These are phyloP conservation scores for Triplophysa tibetana DNA, from an alignment of 2,113 vertebrate genomes.

Conservation along the genomic window DNA sequence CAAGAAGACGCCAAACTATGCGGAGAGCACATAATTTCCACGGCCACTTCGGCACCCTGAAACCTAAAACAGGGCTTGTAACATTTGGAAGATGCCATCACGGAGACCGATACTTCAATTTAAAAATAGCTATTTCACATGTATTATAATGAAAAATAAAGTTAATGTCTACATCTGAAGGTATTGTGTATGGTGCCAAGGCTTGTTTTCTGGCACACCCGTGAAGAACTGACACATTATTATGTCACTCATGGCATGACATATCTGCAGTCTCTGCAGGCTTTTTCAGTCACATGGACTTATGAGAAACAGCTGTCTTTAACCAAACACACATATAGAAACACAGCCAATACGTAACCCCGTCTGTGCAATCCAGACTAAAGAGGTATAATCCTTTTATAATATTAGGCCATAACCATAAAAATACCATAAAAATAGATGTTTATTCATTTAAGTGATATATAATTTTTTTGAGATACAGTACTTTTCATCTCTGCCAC, in stretches of 20 bases:
- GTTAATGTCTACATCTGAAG: neutral
- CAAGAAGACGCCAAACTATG: constrained; percentile 66
- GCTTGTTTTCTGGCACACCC: neutral
- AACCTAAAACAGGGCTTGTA: constrained; percentile 34
- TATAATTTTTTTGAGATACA: no score
- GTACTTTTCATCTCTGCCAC: constrained; percentile 32
- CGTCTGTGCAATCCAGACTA: no score
- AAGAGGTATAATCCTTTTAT: no score
- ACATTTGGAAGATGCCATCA: constrained; percentile 6
- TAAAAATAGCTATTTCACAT: neutral
- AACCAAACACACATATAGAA: constrained; percentile 12
- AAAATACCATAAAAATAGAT: no score
- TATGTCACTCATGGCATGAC: constrained; percentile 44
- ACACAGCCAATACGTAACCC: neutral
- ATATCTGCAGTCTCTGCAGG: constrained; percentile 22
- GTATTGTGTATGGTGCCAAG: no score
- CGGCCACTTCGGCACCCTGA: constrained; percentile 41
- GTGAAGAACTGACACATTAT: constrained; percentile 23
- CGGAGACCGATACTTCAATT: neutral
- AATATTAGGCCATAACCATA: no score
- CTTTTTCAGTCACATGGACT: constrained; percentile 25
- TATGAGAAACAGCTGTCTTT: constrained; percentile 44
- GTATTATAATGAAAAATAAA: neutral
- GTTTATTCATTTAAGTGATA: no score
- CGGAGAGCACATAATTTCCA: constrained; percentile 57